phyloP scores from a whole-genome alignment of 2,113 vertebrate species.

The Heliornis fulica region DNA sequence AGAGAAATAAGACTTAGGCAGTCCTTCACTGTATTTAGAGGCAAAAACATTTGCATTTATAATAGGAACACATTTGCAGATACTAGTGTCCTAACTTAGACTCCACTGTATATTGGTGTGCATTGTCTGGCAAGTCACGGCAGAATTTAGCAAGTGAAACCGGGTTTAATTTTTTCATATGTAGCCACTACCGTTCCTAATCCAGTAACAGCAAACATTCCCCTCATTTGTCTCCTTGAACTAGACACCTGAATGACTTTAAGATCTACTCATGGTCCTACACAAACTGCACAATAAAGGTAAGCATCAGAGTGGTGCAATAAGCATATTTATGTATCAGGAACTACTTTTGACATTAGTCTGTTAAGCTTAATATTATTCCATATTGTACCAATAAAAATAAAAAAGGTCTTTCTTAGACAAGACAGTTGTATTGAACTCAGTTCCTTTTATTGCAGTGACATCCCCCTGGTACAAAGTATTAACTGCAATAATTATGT shows the following conservation, averaged over 20 bases:
- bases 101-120: background rate
- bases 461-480: conserved; percentile 87
- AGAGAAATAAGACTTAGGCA: background rate
- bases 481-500: conserved; percentile 89
- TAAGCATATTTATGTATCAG: background rate
- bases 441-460: conserved; percentile 81
- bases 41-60: background rate
- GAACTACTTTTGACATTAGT: background rate
- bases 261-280: background rate
- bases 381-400: background rate
- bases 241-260: background rate
- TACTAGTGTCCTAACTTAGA: no score
- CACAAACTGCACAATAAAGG: background rate
- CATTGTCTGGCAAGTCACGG: background rate
- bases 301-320: background rate
- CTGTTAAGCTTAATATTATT: background rate
- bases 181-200: fast-evolving
- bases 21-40: background rate
- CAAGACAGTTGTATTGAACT: conserved; percentile 66
- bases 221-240: fast-evolving
- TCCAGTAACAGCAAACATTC: fast-evolving
- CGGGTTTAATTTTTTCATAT: background rate
- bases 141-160: background rate
- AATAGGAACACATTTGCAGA: background rate
- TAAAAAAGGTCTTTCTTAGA: background rate